A percentile compares a stretch with the other conserved stretches of the same genome.
Conservation (phyloP, 2,888 invertebrate genomes). For the Torymus auratus region DNA sequence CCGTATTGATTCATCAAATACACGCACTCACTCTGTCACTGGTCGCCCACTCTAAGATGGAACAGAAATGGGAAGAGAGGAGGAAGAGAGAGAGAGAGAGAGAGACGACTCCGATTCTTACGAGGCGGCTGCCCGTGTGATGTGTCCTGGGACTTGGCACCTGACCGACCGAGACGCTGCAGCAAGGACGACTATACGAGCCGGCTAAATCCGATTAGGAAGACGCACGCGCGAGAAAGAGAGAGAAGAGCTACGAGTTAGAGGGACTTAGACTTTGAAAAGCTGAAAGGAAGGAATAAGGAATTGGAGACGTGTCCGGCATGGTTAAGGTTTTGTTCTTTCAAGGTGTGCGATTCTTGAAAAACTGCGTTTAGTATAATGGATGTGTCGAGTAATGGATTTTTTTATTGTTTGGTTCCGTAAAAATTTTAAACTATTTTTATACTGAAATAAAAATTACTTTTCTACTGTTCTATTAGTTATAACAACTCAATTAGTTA, state of each 20-base stretch:
- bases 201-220: slow-evolving; percentile 51
- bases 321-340: neutral
- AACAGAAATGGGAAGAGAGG: slow-evolving; percentile 9
- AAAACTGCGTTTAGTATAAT: too few species aligned
- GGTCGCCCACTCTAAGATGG: neutral
- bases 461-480: too few species aligned
- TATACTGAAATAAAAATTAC: too few species aligned
- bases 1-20: neutral
- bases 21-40: neutral
- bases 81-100: neutral
- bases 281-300: slow-evolving; percentile 13
- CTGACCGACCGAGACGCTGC: slow-evolving; percentile 23
- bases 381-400: too few species aligned
- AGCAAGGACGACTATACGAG: neutral
- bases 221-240: neutral
- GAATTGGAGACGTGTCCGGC: slow-evolving; percentile 13
- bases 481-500: too few species aligned
- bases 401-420: too few species aligned
- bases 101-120: slow-evolving; percentile 17
- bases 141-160: slow-evolving; percentile 34
- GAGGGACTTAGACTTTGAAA: slow-evolving; percentile 35
- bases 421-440: too few species aligned
- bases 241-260: neutral
- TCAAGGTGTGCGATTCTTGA: too few species aligned
- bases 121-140: slow-evolving; percentile 23